Conservation (phyloP, 2,113 vertebrate genomes). For the Seriola aureovittata region DNA sequence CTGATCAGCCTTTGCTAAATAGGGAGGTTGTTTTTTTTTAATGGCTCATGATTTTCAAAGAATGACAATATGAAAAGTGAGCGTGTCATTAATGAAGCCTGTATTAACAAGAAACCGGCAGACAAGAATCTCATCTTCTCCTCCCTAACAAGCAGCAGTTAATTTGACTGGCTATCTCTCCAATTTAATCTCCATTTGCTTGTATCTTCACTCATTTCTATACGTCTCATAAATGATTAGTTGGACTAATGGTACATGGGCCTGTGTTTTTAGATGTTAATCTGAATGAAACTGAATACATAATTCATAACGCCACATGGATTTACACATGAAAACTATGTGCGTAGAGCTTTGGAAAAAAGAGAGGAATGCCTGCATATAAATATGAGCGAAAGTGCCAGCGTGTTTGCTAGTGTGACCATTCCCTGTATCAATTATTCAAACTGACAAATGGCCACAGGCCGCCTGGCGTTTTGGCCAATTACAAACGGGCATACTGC, state of each 20-base stretch:
- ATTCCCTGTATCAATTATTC: constrained; percentile 80
- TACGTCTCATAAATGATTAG: constrained; percentile 76
- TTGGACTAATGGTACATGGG: constrained; percentile 65
- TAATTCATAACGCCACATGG: constrained; percentile 59
- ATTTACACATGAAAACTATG: constrained; percentile 23
- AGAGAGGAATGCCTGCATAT: constrained; percentile 29
- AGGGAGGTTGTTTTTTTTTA: constrained; percentile 15
- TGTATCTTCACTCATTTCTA: constrained; percentile 74
- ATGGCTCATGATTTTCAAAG: constrained; percentile 55
- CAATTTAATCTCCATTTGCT: constrained; percentile 75
- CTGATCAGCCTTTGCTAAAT: constrained; percentile 50
- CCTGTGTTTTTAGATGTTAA: constrained; percentile 72
- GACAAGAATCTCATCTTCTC: constrained; percentile 78
- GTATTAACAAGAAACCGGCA: constrained; percentile 63
- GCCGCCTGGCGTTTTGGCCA: constrained; percentile 80
- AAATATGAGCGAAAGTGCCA: constrained; percentile 54
- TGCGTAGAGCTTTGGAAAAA: background rate
- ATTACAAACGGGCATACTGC: constrained; percentile 81
- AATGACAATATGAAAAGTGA: constrained; percentile 66
- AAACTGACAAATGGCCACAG: constrained; percentile 80
- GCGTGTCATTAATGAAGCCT: constrained; percentile 65
- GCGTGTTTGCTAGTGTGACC: constrained; percentile 70
- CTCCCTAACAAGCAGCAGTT: constrained; percentile 76
- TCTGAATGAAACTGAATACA: constrained; percentile 64
- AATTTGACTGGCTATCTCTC: constrained; percentile 77